These are phyloP conservation scores for Peucedramus taeniatus DNA, from an alignment of 2,113 vertebrate species.

Conservation along the genomic window DNA sequence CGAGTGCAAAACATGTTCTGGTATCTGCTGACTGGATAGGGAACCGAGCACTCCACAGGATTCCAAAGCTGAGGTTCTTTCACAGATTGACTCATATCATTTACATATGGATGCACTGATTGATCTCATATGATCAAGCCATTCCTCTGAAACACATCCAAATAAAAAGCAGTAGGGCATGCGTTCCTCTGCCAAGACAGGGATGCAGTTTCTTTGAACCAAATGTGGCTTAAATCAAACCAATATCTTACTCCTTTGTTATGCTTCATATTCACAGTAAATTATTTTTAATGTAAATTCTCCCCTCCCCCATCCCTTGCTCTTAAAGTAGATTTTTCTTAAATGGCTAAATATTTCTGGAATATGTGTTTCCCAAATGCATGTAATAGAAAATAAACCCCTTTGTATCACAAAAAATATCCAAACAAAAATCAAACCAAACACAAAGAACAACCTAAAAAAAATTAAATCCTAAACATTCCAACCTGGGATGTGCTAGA, in stretches of 20 bases:
- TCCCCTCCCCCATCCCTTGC: rapidly evolving
- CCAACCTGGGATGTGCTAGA: background rate
- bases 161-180: background rate
- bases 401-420: background rate
- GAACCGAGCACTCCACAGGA: background rate
- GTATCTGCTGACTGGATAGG: background rate
- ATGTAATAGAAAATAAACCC: background rate
- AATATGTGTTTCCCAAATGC: background rate
- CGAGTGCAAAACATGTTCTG: background rate
- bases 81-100: background rate
- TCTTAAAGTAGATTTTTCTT: background rate
- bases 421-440: background rate
- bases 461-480: background rate
- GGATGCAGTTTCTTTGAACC: background rate
- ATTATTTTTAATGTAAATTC: background rate
- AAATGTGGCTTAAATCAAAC: background rate
- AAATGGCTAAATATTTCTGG: background rate
- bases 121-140: background rate
- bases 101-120: background rate
- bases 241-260: background rate
- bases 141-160: background rate
- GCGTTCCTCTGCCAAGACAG: background rate
- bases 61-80: background rate
- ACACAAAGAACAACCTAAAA: background rate
- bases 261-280: background rate